Conservation (phyloP, 1,140 invertebrate species). For the Ephestia elutella region DNA sequence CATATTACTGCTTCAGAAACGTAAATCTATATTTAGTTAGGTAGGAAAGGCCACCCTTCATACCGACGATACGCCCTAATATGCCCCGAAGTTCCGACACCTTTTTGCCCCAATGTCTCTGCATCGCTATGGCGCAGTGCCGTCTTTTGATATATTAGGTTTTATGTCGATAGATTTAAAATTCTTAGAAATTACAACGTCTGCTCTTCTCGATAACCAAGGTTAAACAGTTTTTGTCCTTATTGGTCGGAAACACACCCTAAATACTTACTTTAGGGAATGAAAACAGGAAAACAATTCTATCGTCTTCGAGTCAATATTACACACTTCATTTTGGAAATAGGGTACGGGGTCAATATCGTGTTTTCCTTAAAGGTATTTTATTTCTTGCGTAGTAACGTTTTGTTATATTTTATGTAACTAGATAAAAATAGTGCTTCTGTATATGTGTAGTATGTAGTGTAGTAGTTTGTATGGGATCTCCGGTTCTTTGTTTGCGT, state of each 20-base stretch:
- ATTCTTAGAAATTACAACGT: neutral
- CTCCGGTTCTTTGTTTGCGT: too few species aligned
- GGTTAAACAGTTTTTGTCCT: neutral
- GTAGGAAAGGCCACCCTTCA: conserved; percentile 30
- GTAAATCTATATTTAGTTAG: conserved; percentile 52
- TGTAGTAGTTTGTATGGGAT: too few species aligned
- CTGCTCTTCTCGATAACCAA: neutral
- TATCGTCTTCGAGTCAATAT: neutral
- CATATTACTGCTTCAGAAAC: conserved; percentile 37
- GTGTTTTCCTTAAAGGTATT: neutral
- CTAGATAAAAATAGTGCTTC: too few species aligned
- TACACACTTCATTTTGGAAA: neutral
- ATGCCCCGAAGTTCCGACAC: conserved; percentile 26
- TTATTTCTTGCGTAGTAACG: too few species aligned
- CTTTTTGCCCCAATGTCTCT: conserved; percentile 23
- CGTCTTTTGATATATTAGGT: neutral
- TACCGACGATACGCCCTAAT: conserved; percentile 21
- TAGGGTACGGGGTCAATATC: neutral
- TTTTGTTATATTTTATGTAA: too few species aligned
- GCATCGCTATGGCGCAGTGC: neutral
- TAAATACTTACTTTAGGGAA: neutral
- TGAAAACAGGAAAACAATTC: neutral
- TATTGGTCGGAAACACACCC: neutral
- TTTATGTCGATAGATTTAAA: neutral
- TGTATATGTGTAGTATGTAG: too few species aligned